Conservation (phyloP, 2,797 vertebrate species). For the Melanotaenia maccullochi region DNA sequence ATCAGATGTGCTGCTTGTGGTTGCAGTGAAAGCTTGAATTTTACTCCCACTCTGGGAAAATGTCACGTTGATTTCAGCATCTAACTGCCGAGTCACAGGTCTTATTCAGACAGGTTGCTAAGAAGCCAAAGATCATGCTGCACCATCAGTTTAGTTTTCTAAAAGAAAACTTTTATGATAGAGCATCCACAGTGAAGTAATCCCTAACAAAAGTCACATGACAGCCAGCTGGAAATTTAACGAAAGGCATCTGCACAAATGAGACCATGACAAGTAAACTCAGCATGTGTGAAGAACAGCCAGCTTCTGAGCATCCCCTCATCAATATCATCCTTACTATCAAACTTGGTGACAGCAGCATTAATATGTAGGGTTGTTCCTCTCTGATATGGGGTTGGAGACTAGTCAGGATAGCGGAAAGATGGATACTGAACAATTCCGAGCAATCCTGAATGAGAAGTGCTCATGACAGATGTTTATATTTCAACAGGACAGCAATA, state of each 20-base stretch:
- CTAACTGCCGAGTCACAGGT: too few species aligned
- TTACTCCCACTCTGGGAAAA: not conserved
- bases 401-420: not conserved
- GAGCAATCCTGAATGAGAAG: not conserved
- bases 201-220: not conserved
- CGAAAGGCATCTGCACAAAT: not conserved
- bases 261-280: not conserved
- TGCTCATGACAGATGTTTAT: not conserved
- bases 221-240: not conserved
- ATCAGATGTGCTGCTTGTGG: slow-evolving; percentile 28
- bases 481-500: too few species aligned
- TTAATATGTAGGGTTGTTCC: not conserved
- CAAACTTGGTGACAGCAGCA: not conserved
- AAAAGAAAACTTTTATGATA: not conserved
- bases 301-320: not conserved
- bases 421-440: not conserved
- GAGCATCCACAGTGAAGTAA: not conserved
- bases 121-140: not conserved
- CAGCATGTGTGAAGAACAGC: not conserved
- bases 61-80: not conserved
- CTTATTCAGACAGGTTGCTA: too few species aligned
- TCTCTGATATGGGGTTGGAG: not conserved
- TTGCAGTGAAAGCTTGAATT: slow-evolving; percentile 31
- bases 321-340: not conserved
- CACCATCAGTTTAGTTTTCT: not conserved